A percentile compares a stretch with the other conserved stretches of the same genome.
Evolutionary conservation across 2,797 vertebrate species (phyloP).

Genomic region (Oryzias sinensis): DNA sequence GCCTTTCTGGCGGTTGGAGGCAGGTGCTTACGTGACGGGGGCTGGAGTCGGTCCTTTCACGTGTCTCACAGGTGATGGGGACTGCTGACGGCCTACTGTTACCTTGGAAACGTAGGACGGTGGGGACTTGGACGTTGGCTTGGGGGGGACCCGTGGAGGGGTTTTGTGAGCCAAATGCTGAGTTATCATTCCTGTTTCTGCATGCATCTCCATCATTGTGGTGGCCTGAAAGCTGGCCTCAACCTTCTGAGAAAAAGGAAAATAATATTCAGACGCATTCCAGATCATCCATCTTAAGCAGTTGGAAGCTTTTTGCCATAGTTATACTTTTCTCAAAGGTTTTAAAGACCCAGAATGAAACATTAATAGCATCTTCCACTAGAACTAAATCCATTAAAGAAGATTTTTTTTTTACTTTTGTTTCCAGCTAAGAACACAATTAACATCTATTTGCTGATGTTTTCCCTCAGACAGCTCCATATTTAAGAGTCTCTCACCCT

Average conservation of each 20-base stretch:
- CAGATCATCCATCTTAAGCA: too few relatives aligned
- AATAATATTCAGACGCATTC: background rate
- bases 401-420: too few relatives aligned
- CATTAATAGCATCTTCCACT: too few relatives aligned
- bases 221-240: conserved; percentile 54
- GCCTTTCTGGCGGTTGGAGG: background rate
- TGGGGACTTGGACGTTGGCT: conserved; percentile 91
- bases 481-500: conserved; percentile 73
- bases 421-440: too few relatives aligned
- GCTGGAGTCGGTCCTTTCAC: conserved; percentile 88
- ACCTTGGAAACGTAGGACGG: conserved; percentile 82
- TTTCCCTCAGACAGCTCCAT: too few relatives aligned
- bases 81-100: conserved; percentile 87
- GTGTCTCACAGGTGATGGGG: conserved; percentile 92
- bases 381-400: too few relatives aligned
- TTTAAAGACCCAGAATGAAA: too few relatives aligned
- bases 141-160: conserved; percentile 92
- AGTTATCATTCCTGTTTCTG: conserved; percentile 79
- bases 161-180: conserved; percentile 92
- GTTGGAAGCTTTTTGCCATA: too few relatives aligned
- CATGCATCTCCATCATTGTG: conserved; percentile 80
- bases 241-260: conserved; percentile 38
- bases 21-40: conserved; percentile 54
- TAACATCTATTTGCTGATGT: too few relatives aligned
- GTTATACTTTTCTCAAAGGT: too few relatives aligned